phyloP scores from a whole-genome alignment of 2,888 invertebrate species.

The Leptinotarsa peninsularis region DNA sequence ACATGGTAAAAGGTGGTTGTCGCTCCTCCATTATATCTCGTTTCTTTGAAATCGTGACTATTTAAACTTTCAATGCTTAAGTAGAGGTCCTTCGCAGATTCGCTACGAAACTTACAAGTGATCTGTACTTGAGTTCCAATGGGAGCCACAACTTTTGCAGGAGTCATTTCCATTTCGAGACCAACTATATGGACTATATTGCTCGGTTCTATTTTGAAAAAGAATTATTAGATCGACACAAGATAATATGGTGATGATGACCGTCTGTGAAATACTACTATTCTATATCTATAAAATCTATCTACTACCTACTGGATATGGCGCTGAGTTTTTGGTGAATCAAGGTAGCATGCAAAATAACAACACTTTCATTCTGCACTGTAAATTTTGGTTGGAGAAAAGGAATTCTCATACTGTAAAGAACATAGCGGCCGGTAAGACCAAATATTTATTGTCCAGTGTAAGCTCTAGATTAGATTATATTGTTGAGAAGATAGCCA shows the following conservation, averaged over 20 bases:
- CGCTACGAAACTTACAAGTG: slow-evolving; percentile 68
- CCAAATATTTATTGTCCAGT: neutral
- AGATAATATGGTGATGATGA: neutral
- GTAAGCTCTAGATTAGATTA: neutral
- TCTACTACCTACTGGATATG: slow-evolving; percentile 7
- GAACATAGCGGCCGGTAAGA: neutral
- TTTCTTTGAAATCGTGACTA: slow-evolving; percentile 39
- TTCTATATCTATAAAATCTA: neutral
- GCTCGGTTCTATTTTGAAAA: slow-evolving; percentile 34
- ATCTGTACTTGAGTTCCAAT: slow-evolving; percentile 65
- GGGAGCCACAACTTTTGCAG: slow-evolving; percentile 64
- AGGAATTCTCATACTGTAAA: neutral
- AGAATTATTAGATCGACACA: slow-evolving; percentile 24
- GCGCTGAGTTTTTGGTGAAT: neutral
- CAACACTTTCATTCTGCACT: neutral
- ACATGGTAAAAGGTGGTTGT: slow-evolving; percentile 58
- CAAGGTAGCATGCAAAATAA: neutral
- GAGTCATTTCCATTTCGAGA: slow-evolving; percentile 66
- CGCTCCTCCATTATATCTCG: slow-evolving; percentile 44
- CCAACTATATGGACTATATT: slow-evolving; percentile 36
- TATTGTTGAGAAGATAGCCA: neutral
- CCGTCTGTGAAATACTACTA: neutral
- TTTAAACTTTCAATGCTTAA: slow-evolving; percentile 49
- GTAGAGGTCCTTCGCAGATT: slow-evolving; percentile 43
- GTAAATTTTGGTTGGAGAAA: neutral